These are phyloP conservation scores for Bergia puertoricense DNA, from an alignment of 92 coral and sea anemone species.

Conservation along the genomic window DNA sequence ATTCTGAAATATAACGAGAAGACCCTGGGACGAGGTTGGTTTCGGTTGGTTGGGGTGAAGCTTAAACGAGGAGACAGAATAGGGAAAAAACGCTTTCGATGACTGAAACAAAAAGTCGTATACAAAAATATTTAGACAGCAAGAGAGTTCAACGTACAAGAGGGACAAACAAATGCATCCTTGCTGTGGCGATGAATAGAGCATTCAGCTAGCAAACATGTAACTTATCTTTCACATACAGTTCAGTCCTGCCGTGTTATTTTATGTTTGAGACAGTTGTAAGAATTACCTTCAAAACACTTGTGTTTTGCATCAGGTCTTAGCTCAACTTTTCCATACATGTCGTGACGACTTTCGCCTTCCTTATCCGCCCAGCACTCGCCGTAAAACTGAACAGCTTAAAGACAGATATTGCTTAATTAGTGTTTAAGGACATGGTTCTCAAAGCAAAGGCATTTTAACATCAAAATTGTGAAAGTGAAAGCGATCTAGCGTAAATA, in stretches of 20 bases:
- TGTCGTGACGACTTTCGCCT: constrained; percentile 32
- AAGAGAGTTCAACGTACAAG: not conserved
- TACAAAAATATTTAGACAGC: not conserved
- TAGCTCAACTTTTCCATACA: constrained; percentile 15
- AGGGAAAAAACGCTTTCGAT: too few species aligned
- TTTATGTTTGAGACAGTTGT: not conserved
- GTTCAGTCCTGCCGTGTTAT: too few species aligned
- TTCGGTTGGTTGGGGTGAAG: too few species aligned
- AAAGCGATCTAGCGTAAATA: not conserved
- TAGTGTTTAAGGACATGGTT: not conserved
- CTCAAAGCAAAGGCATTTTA: not conserved
- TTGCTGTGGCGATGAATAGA: too few species aligned
- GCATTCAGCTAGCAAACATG: too few species aligned
- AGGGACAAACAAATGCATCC: too few species aligned
- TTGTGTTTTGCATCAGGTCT: constrained; percentile 9
- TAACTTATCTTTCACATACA: too few species aligned
- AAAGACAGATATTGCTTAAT: not conserved
- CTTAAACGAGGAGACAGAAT: too few species aligned
- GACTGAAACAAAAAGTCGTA: too few species aligned
- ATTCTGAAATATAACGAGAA: too few species aligned
- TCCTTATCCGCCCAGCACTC: constrained; percentile 44
- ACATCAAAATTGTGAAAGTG: not conserved
- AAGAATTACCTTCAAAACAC: constrained; percentile 26
- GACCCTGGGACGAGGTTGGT: too few species aligned
- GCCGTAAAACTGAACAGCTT: constrained; percentile 40